Base-by-base conservation (phyloP, 2,113 vertebrate species). In the Channa argus region DNA sequence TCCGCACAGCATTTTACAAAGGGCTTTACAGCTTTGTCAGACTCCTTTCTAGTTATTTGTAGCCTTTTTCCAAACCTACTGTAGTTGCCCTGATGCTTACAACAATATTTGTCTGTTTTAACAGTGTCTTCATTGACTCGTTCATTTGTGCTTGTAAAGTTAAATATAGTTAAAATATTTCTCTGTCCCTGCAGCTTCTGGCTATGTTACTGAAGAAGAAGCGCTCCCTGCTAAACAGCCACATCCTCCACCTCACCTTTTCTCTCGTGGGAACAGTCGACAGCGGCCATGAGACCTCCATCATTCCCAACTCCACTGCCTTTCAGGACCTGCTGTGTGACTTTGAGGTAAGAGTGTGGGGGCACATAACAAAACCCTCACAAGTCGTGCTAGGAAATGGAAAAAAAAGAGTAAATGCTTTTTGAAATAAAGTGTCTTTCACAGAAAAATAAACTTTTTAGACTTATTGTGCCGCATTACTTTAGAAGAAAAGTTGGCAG, bases 151-250 rank as follows among this genome's bases (percentile, higher is more conserved):
- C 39, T 41, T 41, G 39, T 41, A 41, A 41, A 41, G 39, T 41
- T 5, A 41, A 41, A 41, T 41, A 41, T 24, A 24, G 24, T 24
- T 24, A 24, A 24, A 41, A 14, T 8, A 7, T 51, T 8, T 63
- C 52, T 54, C 14, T 14, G 1, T 4, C 34, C 33, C 24, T 8
- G 3, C 79, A 99, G 98, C 91, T 99, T 71, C 88, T 99, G 85
- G 98, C 98, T 5, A 99, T 99, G 98, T 90, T 99, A 76, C 90
- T 99, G 67, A 99, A 99, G 94, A 99, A 97, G 94, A 99, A 99
- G 63, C 94, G 98, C 1, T 95, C 95, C 3, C 96, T 99, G 73
- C 94, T 99, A 62, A 99, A 99, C 91, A 99, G 98, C 72, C 98
- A 99, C 89, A 99, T 99, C 79, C 96, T 99, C 12, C 98, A 99